These are phyloP conservation scores for Cosmorhoe ocellata DNA, from an alignment of 2,888 invertebrate genomes.

Conservation along the genomic window DNA sequence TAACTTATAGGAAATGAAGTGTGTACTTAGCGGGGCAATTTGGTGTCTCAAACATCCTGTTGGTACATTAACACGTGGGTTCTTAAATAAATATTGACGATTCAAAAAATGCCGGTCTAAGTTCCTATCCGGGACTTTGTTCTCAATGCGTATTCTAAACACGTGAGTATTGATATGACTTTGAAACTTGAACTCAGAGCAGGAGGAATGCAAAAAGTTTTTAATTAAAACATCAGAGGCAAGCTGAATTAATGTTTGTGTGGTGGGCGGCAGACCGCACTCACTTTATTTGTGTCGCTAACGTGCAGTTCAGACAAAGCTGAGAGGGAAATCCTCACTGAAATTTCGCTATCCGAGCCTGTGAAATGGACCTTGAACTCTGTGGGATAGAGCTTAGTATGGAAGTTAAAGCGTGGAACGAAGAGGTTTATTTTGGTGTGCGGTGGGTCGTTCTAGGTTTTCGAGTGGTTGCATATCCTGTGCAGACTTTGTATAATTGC, in stretches of 20 bases:
- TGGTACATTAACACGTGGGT: slow-evolving; percentile 69
- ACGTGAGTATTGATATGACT: slow-evolving; percentile 13
- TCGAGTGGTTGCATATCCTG: slow-evolving; percentile 48
- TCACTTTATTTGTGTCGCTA: slow-evolving; percentile 68
- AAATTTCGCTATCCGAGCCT: slow-evolving; percentile 43
- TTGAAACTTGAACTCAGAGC: slow-evolving; percentile 13
- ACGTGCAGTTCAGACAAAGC: slow-evolving; percentile 65
- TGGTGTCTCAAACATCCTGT: slow-evolving; percentile 75
- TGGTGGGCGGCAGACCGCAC: slow-evolving; percentile 63
- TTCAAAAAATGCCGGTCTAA: slow-evolving; percentile 57
- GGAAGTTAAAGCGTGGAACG: slow-evolving; percentile 32
- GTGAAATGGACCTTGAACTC: slow-evolving; percentile 41
- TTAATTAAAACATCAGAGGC: slow-evolving; percentile 69
- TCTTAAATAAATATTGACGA: slow-evolving; percentile 69
- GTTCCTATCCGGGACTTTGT: slow-evolving; percentile 56
- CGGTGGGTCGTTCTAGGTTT: slow-evolving; percentile 46
- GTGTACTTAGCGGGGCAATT: slow-evolving; percentile 67
- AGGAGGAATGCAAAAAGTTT: slow-evolving; percentile 36
- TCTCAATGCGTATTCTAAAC: background rate
- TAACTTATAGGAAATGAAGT: slow-evolving; percentile 73
- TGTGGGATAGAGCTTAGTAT: slow-evolving; percentile 39
- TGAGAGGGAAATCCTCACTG: slow-evolving; percentile 64
- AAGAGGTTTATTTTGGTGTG: slow-evolving; percentile 33
- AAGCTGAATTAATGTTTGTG: slow-evolving; percentile 51
- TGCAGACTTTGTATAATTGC: slow-evolving; percentile 70